phyloP scores from a whole-genome alignment of 2,797 vertebrate genomes.

The Acipenser ruthenus region DNA sequence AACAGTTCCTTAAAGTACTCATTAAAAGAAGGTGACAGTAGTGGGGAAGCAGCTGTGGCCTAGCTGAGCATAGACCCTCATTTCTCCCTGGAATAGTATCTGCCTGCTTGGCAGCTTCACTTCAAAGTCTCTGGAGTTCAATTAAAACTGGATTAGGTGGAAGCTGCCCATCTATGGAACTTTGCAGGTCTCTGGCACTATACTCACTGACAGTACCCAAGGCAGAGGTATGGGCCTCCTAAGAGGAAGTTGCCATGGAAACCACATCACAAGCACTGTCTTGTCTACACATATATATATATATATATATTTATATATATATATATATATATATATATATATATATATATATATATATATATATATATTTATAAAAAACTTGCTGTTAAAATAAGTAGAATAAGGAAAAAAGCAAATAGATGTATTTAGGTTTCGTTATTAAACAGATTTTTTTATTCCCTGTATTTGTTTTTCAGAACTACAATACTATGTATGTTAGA shows the following conservation, averaged over 20 bases:
- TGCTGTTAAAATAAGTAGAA: no score
- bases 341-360: constrained; percentile 1
- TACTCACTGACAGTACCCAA: constrained; percentile 59
- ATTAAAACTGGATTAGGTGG: constrained; percentile 98
- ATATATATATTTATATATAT: constrained; percentile 4
- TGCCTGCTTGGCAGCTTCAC: constrained; percentile 73
- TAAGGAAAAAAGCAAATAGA: no score
- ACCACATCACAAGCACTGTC: constrained; percentile 45
- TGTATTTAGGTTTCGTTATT: no score
- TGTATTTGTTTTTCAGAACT: no score
- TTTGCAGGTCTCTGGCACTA: constrained; percentile 50
- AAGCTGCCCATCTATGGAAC: constrained; percentile 61
- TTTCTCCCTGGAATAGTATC: constrained; percentile 47
- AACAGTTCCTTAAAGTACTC: constrained; percentile 50
- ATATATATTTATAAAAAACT: neutral
- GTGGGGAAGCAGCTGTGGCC: constrained; percentile 62
- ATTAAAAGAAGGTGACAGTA: constrained; percentile 55
- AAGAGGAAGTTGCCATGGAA: constrained; percentile 62
- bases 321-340: neutral
- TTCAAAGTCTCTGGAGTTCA: constrained; percentile 99
- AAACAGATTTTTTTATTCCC: no score
- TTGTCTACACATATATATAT: constrained; percentile 6
- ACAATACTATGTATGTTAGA: no score
- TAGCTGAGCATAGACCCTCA: constrained; percentile 42
- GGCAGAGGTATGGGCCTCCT: constrained; percentile 57